Percentiles rank a stretch among this genome's conserved stretches.
Conservation (phyloP, 2,113 vertebrate species). For the Periophthalmus modestus region DNA sequence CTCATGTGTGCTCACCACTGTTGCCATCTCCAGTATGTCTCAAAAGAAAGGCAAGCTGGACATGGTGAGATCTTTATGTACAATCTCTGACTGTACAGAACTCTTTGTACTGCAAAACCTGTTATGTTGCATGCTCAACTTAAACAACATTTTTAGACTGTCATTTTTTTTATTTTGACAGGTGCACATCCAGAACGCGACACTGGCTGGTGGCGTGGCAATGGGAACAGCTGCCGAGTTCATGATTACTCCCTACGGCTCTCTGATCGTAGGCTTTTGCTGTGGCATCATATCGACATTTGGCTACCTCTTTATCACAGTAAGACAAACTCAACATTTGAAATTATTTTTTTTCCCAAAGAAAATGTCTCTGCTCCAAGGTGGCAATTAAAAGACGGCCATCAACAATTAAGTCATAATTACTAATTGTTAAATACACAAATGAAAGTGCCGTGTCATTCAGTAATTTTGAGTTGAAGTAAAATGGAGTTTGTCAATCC, state of each 20-base stretch:
- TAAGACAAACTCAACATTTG: slow-evolving; percentile 75
- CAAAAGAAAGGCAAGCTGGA: slow-evolving; percentile 90
- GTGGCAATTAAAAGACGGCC: too few species aligned
- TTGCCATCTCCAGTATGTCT: slow-evolving; percentile 88
- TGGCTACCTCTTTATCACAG: slow-evolving; percentile 85
- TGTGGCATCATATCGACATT: slow-evolving; percentile 87
- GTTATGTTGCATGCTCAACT: neutral
- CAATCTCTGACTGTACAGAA: neutral
- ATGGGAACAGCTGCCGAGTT: slow-evolving; percentile 92
- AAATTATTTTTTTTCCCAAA: neutral
- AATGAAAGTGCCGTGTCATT: too few species aligned
- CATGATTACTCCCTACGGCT: slow-evolving; percentile 89
- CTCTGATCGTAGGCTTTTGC: slow-evolving; percentile 88
- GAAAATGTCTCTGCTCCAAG: neutral
- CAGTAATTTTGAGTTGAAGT: neutral
- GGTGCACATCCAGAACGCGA: slow-evolving; percentile 96
- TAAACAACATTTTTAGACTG: neutral
- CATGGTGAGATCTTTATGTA: slow-evolving; percentile 80
- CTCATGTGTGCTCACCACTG: slow-evolving; percentile 83
- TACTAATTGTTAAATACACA: too few species aligned
- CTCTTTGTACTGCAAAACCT: neutral
- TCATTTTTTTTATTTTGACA: slow-evolving; percentile 48
- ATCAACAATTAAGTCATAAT: too few species aligned
- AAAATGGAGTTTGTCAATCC: neutral
- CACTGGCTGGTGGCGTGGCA: slow-evolving; percentile 89